Percentiles rank a stretch among this genome's conserved stretches.
phyloP scores from a whole-genome alignment of 2,113 vertebrate species.

The Hypomesus transpacificus region DNA sequence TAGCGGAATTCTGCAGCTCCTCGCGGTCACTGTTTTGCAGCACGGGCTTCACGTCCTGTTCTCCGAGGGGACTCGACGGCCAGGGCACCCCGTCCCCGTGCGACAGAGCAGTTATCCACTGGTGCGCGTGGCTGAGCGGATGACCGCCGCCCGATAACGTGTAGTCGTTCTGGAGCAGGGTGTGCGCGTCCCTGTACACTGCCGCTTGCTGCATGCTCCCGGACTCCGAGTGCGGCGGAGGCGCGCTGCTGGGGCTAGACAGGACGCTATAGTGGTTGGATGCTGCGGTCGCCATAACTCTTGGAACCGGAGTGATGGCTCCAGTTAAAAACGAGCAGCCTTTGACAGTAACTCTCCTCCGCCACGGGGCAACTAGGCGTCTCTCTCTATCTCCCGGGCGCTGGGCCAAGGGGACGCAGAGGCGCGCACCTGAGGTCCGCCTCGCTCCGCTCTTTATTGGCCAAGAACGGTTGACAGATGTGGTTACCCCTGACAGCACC shows the following conservation, averaged over 20 bases:
- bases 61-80: constrained; percentile 85
- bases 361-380: constrained; percentile 76
- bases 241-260: constrained; percentile 81
- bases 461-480: constrained; percentile 86
- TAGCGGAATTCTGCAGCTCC: constrained; percentile 78
- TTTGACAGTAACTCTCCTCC: constrained; percentile 86
- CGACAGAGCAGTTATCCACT: constrained; percentile 93
- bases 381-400: constrained; percentile 78
- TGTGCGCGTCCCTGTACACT: constrained; percentile 90
- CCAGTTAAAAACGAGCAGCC: constrained; percentile 82
- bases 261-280: constrained; percentile 97
- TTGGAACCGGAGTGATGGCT: constrained; percentile 83
- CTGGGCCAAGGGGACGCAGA: constrained; percentile 81
- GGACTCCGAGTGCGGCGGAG: constrained; percentile 87
- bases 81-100: constrained; percentile 87
- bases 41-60: constrained; percentile 91
- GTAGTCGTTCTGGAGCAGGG: constrained; percentile 83
- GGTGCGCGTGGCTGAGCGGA: constrained; percentile 95
- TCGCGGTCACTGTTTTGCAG: constrained; percentile 81
- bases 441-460: constrained; percentile 86
- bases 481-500: constrained; percentile 88
- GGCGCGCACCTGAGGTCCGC: constrained; percentile 87
- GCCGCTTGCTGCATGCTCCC: constrained; percentile 89
- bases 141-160: constrained; percentile 86
- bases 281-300: constrained; percentile 95